Evolutionary conservation across 2,888 invertebrate species (phyloP).

Genomic region (Hofmannophila pseudospretella): DNA sequence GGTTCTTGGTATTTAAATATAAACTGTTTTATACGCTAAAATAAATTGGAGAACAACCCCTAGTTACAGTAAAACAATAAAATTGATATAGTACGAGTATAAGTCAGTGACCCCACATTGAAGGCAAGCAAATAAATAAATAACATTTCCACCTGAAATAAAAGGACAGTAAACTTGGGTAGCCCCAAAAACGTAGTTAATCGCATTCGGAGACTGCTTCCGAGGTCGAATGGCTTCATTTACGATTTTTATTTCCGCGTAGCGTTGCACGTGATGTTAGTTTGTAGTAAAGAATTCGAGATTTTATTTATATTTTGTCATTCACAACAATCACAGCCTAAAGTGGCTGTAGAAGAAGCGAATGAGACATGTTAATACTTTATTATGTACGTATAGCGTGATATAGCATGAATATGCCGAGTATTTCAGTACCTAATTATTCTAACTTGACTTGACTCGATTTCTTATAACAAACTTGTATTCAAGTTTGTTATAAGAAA

Average conservation of each 20-base stretch:
- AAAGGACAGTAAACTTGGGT: slow-evolving; percentile 69
- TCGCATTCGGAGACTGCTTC: slow-evolving; percentile 63
- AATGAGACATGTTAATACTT: no score
- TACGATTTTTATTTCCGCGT: slow-evolving; percentile 74
- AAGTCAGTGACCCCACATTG: slow-evolving; percentile 10
- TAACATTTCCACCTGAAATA: slow-evolving; percentile 71
- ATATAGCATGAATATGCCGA: no score
- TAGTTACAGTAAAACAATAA: slow-evolving; percentile 4
- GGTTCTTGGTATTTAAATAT: no score
- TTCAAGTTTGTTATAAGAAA: no score
- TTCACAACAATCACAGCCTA: no score
- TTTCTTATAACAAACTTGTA: no score
- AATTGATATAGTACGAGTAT: slow-evolving; percentile 7
- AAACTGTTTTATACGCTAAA: neutral
- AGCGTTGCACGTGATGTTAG: slow-evolving; percentile 32
- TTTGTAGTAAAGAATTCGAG: neutral
- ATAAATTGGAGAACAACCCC: neutral
- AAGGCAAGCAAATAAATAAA: slow-evolving; percentile 53
- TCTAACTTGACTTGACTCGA: no score
- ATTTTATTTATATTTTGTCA: no score
- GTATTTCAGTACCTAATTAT: no score
- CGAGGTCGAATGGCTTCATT: slow-evolving; percentile 71
- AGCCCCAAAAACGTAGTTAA: slow-evolving; percentile 69
- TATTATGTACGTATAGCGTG: no score
- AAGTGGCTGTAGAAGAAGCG: no score